These are phyloP conservation scores for Suricata suricatta DNA, from an alignment of 2,113 vertebrate genomes.

Conservation along the genomic window DNA sequence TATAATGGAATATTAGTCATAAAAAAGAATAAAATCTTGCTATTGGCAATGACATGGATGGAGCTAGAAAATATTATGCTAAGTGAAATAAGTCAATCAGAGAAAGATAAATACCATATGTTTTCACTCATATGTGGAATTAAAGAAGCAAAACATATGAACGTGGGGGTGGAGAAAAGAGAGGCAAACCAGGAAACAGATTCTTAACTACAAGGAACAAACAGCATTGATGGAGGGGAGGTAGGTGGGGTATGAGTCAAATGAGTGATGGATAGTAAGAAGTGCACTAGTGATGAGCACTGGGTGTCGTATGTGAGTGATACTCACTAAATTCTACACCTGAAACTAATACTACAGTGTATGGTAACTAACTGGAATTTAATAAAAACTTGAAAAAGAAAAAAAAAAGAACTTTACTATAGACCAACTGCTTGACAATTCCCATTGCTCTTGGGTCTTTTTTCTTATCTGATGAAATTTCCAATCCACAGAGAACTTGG, in stretches of 20 bases:
- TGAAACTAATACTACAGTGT: background rate
- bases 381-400: background rate
- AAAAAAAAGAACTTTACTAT: background rate
- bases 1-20: background rate
- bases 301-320: background rate
- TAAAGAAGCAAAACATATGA: background rate
- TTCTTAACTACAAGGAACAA: background rate
- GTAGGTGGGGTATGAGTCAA: background rate
- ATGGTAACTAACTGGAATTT: background rate
- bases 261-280: background rate
- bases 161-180: background rate
- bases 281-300: background rate
- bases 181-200: background rate
- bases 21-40: background rate
- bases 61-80: background rate
- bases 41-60: background rate
- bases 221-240: background rate
- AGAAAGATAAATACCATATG: background rate
- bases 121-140: background rate
- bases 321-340: background rate
- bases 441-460: background rate
- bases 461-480: background rate
- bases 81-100: background rate
- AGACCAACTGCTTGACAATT: background rate
- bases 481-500: background rate